Evolutionary conservation across 2,113 vertebrate species (phyloP), one percentile per base, ranked within the genome.

Genomic region (Okapia johnstoni): DNA sequence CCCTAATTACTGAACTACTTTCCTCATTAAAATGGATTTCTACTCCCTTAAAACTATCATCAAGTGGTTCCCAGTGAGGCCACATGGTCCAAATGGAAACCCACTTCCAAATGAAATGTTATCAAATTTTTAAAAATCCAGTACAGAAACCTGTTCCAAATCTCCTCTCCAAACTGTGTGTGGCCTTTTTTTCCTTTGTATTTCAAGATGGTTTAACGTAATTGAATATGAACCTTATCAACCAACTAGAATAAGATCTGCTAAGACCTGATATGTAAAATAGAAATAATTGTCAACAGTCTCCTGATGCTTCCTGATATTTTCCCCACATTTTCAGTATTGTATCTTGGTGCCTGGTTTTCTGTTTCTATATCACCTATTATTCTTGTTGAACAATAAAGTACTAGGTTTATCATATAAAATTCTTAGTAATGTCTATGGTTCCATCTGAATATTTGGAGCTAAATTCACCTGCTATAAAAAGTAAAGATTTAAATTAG

Each of bases 81-180:
- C 43, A 81, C 28, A 19, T 60, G 25, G 36, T 93, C 25, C 28
- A 77, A 70, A 63, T 19, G 66, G 43, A 84, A 95, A 84, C 15
- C 2, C 13, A 84, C 85, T 87, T 86, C 60, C 83, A 96, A 94
- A 50, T 76, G 43, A 85, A 85, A 46, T 43, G 17, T 46, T 61
- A 96, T 89, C n/a, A 95, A 88, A 36, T 89, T 93, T 89, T 70
- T 96, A 36, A 87, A 95, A 95, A 55, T 76, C 13, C 11, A 48
- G 19, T 80, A 63, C 21, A 92, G 66, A 57, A 73, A 11, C 7
- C 17, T 81, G 58, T 43, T 90, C 2, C 8, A 48, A n/a, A 46
- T 58, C n/a, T 84, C 54, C 48, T 87, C 26, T 93, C 26, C 54
- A 87, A 36, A 81, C 13, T 36, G 6, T 48, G 7, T 92, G 23